Percentiles rank a stretch among this genome's conserved stretches.
Evolutionary conservation across 1,140 invertebrate genomes (phyloP).

Genomic region (Venustaconcha ellipsiformis): DNA sequence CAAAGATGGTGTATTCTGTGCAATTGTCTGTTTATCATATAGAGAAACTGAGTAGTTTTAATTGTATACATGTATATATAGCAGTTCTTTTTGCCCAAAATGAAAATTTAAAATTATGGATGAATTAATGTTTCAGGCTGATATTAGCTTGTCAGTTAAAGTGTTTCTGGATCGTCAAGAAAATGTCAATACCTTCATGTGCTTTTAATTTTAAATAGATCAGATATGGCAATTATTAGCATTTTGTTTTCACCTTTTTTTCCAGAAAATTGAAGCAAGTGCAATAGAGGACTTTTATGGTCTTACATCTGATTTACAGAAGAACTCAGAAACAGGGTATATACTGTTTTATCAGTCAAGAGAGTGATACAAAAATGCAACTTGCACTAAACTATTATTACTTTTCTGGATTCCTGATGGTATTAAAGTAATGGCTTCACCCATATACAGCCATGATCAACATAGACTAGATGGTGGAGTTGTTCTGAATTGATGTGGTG

Average conservation of each 20-base stretch:
- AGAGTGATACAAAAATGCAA: slow-evolving; percentile 71
- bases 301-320: slow-evolving; percentile 97
- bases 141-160: neutral
- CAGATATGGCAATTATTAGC: neutral
- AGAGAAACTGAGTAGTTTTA: too few relatives aligned
- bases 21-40: too few relatives aligned
- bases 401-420: too few relatives aligned
- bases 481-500: too few relatives aligned
- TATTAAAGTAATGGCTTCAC: too few relatives aligned
- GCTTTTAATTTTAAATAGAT: neutral
- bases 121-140: neutral
- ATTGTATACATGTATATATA: too few relatives aligned
- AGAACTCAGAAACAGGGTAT: slow-evolving; percentile 97
- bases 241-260: slow-evolving; percentile 55
- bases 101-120: too few relatives aligned
- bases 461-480: too few relatives aligned
- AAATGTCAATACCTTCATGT: neutral
- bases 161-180: neutral
- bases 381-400: too few relatives aligned
- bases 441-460: too few relatives aligned
- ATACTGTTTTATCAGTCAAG: slow-evolving; percentile 99
- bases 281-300: slow-evolving; percentile 99
- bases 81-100: too few relatives aligned
- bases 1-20: too few relatives aligned
- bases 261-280: slow-evolving; percentile 98